phyloP scores from a whole-genome alignment of 2,888 invertebrate species.

The Sesia apiformis region DNA sequence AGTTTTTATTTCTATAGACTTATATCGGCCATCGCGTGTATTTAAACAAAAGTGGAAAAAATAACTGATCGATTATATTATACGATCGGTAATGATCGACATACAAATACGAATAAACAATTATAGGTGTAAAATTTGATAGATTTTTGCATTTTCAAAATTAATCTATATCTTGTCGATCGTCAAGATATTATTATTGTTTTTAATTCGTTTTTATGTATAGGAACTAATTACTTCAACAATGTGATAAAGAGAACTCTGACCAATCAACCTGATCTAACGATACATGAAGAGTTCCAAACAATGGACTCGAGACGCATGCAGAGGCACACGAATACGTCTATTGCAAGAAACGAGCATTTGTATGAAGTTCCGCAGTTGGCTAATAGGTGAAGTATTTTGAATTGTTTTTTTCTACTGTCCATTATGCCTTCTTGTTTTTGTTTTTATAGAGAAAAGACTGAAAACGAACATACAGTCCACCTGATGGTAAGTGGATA shows the following conservation, averaged over 20 bases:
- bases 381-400: slow-evolving; percentile 47
- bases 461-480: too few species aligned
- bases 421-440: too few species aligned
- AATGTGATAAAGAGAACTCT: slow-evolving; percentile 88
- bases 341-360: slow-evolving; percentile 83
- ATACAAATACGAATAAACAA: too few species aligned
- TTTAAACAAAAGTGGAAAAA: too few species aligned
- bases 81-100: too few species aligned
- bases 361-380: slow-evolving; percentile 90
- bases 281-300: slow-evolving; percentile 79
- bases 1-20: too few species aligned
- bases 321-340: slow-evolving; percentile 66
- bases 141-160: neutral
- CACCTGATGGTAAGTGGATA: too few species aligned
- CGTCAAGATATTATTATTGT: neutral
- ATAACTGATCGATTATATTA: too few species aligned
- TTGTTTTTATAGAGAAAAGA: too few species aligned
- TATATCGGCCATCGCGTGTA: too few species aligned
- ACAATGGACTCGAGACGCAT: slow-evolving; percentile 82
- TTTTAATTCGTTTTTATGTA: slow-evolving; percentile 1
- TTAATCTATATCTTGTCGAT: neutral
- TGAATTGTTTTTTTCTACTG: too few species aligned
- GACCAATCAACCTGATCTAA: slow-evolving; percentile 87
- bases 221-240: slow-evolving; percentile 82
- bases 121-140: neutral